A percentile compares a stretch with the other conserved stretches of the same genome.
These are phyloP conservation scores for Propithecus deckenii DNA, from an alignment of 2,797 vertebrate species.

Conservation along the genomic window DNA sequence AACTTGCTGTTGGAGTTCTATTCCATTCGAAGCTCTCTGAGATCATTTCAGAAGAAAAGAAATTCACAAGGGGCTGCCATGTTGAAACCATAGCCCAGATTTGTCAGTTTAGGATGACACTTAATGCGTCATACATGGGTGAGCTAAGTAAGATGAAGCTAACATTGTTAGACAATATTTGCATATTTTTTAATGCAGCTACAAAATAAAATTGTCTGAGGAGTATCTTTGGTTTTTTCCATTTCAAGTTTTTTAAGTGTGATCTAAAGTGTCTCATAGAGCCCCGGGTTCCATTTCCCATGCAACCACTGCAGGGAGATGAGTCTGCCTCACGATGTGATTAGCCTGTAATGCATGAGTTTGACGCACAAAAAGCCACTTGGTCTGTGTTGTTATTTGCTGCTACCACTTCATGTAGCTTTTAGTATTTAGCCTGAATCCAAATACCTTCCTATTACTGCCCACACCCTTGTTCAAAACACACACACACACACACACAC, in stretches of 20 bases:
- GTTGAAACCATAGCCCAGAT: not conserved
- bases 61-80: not conserved
- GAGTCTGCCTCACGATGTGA: not conserved
- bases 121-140: not conserved
- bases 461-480: not conserved
- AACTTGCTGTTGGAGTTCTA: not conserved
- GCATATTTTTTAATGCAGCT: not conserved
- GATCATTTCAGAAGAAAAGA: slow-evolving; percentile 52
- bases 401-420: not conserved
- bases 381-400: not conserved
- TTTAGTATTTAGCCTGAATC: not conserved
- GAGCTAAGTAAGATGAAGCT: slow-evolving; percentile 60
- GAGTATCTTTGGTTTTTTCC: not conserved
- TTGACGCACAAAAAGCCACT: not conserved
- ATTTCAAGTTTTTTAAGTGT: slow-evolving; percentile 42
- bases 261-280: slow-evolving; percentile 19
- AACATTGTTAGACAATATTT: slow-evolving; percentile 64
- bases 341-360: not conserved
- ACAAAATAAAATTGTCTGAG: slow-evolving; percentile 36
- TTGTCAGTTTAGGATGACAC: slow-evolving; percentile 18
- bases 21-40: slow-evolving; percentile 5
- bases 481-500: not conserved
- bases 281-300: not conserved
- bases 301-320: not conserved
- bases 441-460: not conserved